These are phyloP conservation scores for Dilophus febrilis DNA, from an alignment of 2,888 invertebrate species.

Conservation along the genomic window DNA sequence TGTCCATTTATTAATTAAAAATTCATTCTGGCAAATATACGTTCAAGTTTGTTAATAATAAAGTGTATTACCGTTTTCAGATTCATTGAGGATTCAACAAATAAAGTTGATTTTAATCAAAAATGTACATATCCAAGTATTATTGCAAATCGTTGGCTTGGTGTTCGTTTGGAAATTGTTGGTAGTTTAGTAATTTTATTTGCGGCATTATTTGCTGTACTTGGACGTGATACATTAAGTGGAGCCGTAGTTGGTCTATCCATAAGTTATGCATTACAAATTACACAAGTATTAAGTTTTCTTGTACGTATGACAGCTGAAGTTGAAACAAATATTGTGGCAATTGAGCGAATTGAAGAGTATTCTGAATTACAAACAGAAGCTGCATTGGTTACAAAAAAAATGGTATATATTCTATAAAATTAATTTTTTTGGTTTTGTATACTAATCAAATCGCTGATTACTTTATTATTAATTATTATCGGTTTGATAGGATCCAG, in stretches of 20 bases:
- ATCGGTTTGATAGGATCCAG: conserved; percentile 9
- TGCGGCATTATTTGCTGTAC: conserved; percentile 38
- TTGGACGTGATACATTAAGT: conserved; percentile 19
- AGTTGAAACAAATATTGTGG: conserved; percentile 41
- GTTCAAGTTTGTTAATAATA: neutral
- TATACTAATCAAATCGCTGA: too few relatives aligned
- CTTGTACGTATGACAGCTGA: conserved; percentile 38
- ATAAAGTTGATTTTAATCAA: conserved; percentile 35
- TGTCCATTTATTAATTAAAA: too few relatives aligned
- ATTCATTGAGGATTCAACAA: conserved; percentile 36
- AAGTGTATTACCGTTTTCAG: conserved; percentile 11
- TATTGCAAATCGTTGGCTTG: conserved; percentile 32
- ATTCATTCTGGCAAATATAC: too few relatives aligned
- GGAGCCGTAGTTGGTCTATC: conserved; percentile 35
- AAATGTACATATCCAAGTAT: conserved; percentile 34
- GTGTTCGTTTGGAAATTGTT: conserved; percentile 31
- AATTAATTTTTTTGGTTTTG: too few relatives aligned
- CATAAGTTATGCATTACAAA: conserved; percentile 29
- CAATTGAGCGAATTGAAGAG: conserved; percentile 41
- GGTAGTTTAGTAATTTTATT: conserved; percentile 38
- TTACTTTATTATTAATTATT: neutral
- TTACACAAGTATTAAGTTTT: conserved; percentile 37
- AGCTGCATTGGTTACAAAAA: conserved; percentile 20
- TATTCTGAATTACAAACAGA: conserved; percentile 30
- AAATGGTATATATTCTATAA: conserved; percentile 39